Evolutionary conservation across 2,113 vertebrate species (phyloP), one percentile per base, ranked within the genome.

Genomic region (Vulpes ferrilata): DNA sequence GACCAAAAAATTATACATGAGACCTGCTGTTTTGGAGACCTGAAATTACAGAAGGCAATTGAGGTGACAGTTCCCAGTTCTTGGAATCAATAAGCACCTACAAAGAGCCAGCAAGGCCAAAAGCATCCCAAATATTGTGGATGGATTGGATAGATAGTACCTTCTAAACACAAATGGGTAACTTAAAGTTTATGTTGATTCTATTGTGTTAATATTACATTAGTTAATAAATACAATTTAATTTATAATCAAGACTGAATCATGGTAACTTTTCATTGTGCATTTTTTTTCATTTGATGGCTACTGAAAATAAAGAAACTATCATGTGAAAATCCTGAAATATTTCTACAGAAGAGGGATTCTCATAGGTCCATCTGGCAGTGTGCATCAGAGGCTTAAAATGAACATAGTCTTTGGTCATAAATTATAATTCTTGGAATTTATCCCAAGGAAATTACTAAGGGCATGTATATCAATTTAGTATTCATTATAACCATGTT

Each of bases 281-380:
- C 1, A 22, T 60, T 92, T 71, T 69, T 78, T 81, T 53, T n/a
- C 11, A 73, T 13, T 74, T 48, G 32, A 60, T 81, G 23, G 73
- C 22, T 96, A 96, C 60, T 90, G 20, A 88, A 95, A 90, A 74
- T 95, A 76, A 95, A 95, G 6, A 67, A 86, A n/a, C 5, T 73
- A 90, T 65, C 60, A 27, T 51, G 22, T 97, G 22, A 95, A 19
- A 69, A 23, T 51, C 43, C 91, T 79, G 22, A 96, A 60, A 84
- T 89, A 38, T 84, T 93, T 95, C 94, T 76, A 90, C 5, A 95
- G 32, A 51, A 90, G 87, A 76, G 9, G 23, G 5, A 20, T 85
- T 51, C 30, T 92, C 48, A 73, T 38, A 38, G 53, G 55, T 91
- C 25, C 80, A 35, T 38, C 80, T 59, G 76, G 7, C 22, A 90